Evolutionary conservation across 2,113 vertebrate genomes (phyloP), one percentile per base, ranked within the genome.

Genomic region (Salvator merianae): DNA sequence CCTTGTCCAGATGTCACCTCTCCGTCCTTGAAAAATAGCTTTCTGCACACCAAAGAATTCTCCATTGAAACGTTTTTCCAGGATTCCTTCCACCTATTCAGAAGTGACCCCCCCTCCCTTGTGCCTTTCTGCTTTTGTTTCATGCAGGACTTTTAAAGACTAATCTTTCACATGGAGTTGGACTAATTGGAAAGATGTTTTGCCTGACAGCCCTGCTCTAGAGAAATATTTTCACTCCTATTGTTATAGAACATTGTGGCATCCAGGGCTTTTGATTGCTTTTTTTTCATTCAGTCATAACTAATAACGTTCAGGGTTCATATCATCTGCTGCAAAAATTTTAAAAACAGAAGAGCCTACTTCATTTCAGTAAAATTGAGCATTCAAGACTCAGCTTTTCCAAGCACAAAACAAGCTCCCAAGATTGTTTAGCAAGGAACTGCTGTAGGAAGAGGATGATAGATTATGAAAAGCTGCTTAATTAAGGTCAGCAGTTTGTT

Each of bases 401-500:
- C 40, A 72, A n/a, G 63, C 53, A 1, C 87, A 77, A 77, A 88
- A 83, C 65, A 87, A 91, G 63, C 38, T 63, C 47, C 74, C 70
- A 73, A 65, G 38, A 85, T 79, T 72, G 63, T 73, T 63, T 73
- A 85, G 83, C 40, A 73, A 85, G 68, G 38, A 65, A 63, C 22
- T 13, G 66, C 84, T 68, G 79, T 71, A 63, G 59, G 72, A 4
- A 63, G 38, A 6, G 71, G 92, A 88, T 87, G 81, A 71, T 87
- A 76, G 81, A 76, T 20, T 90, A 79, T 30, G 84, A 87, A 94
- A 93, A 93, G 88, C 81, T 74, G 59, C 1, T 90, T 90, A 84
- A 63, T 87, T 81, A 82, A 93, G 84, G 81, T 91, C 88, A 92
- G 84, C 59, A 86, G 82, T 93, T 87, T 85, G 76, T 28, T n/a